Evolutionary conservation across 2,888 invertebrate genomes (phyloP), one percentile per base, ranked within the genome.

Genomic region (Agonopterix arenella): DNA sequence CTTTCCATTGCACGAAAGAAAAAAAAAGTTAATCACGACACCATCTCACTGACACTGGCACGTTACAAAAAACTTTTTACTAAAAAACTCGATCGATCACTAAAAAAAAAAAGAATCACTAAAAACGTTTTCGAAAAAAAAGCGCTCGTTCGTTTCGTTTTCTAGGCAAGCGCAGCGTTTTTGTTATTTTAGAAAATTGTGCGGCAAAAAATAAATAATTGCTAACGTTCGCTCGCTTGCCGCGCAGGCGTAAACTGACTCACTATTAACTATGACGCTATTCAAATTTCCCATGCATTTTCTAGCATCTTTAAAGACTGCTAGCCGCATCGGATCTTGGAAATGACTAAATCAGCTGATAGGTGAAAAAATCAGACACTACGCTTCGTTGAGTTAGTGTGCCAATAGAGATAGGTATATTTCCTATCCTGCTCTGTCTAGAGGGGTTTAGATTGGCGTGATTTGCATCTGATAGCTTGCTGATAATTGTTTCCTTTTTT

Each of bases 321-420:
- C 60, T 62, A 66, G 67, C 66, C 64, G 54, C 61, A 59, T 57
- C 66, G 59, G 64, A 56, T 49, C 52, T 59, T 55, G 37, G 51
- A 56, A 57, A 68, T 62, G 60, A 60, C 66, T 58, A 59, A 61
- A 78, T 75, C 81, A 82, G 82, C 82, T 83, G 84, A 80, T 75
- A 64, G 61, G 66, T 58, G 57, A 74, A 74, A 79, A 78, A 78
- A 80, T 73, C 68, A 64, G 65, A 69, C 72, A 74, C 60, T 68
- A 80, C 83, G 86, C 73, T 81, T 78, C 69, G 77, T 70, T 71
- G 82, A 73, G 70, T 85, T 88, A 81, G 79, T 86, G 66, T 84
- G 82, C 66, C 84, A 76, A 70, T 46, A 57, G 81, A 73, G 75
- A 80, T 58, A 50, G 60, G 52, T 36, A 60, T 61, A 72, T 70